phyloP scores from a whole-genome alignment of 2,888 invertebrate species.

The Tholera decimalis region DNA sequence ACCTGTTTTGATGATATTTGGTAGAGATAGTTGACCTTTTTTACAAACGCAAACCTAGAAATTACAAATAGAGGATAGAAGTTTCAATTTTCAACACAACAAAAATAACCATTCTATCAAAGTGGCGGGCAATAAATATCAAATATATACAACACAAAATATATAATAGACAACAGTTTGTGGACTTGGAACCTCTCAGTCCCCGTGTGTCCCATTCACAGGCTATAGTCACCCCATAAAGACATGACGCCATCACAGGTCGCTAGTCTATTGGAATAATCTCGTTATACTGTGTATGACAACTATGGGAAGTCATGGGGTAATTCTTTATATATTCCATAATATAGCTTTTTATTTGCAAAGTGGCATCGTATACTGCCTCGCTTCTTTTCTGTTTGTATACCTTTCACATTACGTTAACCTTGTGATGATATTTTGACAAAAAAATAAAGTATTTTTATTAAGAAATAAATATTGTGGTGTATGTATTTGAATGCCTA shows the following conservation, averaged over 20 bases:
- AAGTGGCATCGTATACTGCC: neutral
- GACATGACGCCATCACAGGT: constrained; percentile 14
- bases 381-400: neutral
- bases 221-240: constrained; percentile 16
- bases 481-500: no score
- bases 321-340: neutral
- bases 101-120: no score
- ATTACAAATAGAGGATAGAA: no score
- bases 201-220: neutral
- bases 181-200: neutral
- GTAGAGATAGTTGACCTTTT: no score
- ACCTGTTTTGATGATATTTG: neutral
- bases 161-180: neutral
- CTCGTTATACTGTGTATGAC: constrained; percentile 32
- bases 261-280: constrained; percentile 16
- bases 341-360: constrained; percentile 1
- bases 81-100: no score
- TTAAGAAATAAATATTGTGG: neutral
- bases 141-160: neutral
- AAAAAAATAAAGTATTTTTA: neutral
- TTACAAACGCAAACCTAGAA: no score
- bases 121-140: no score
- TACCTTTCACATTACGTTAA: no score
- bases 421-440: neutral
- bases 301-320: constrained; percentile 44